Evolutionary conservation across 2,888 invertebrate species (phyloP), one percentile per base, ranked within the genome.

Genomic region (Piscicola geometra): DNA sequence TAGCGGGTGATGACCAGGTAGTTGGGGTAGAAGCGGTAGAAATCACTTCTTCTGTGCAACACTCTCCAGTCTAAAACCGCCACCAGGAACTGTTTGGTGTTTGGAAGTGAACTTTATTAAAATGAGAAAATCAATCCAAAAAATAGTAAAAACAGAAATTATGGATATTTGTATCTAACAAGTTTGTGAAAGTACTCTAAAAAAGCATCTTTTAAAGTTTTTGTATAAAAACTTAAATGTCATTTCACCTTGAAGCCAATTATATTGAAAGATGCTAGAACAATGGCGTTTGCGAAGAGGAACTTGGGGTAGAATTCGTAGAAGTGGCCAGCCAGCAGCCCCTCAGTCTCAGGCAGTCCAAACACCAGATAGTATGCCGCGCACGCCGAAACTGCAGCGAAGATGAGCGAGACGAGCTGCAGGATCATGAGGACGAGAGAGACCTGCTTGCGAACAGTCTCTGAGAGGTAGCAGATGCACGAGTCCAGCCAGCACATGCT

Each of bases 401-500:
- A 5, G 5, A 70, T 5, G 9, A 36, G 3, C 3, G 33, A 30
- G 2, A 47, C 36, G 41, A 70, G 21, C 30, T 70, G 70, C 25
- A 70, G n/a, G 5, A 70, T 3, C 36, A 70, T 36, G 3, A 36
- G 25, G 9, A 36, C 70, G 9, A 47, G 9, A 28, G 41, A 36
- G 28, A 36, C 15, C 9, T 70, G 30, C 30, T 35, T 36, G 2
- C 70, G 70, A 28, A 28, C 28, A 21, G 70, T 47, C 30, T 70
- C 70, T 3, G 70, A 70, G 9, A 70, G 21, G 47, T 12, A 41
- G 18, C 12, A 33, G 2, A 70, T 36, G 47, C 21, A 70, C 3
- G 15, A 3, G 18, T 70, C 70, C 3, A 18, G 41, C 28, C 36
- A 41, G 25, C 70, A 70, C 70, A 70, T 70, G 60, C n/a, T 56